Evolutionary conservation across 2,888 invertebrate genomes (phyloP).

Genomic region (Sminthurides aquaticus): DNA sequence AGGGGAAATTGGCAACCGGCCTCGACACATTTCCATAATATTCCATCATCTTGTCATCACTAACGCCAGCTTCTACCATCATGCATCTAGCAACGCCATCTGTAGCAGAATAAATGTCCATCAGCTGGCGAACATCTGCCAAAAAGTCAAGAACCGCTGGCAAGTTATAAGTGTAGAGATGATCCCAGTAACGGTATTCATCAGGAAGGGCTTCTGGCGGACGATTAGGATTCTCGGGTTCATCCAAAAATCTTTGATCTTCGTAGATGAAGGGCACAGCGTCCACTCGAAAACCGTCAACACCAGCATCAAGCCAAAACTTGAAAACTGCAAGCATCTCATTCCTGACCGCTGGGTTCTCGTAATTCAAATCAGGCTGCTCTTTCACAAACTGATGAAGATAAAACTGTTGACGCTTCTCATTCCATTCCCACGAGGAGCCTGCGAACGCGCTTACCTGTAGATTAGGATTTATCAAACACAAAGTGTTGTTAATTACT

Average conservation of each 20-base stretch:
- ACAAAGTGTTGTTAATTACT: too few species aligned
- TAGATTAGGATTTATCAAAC: too few species aligned
- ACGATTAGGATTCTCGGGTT: constrained; percentile 46
- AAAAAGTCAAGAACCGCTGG: constrained; percentile 56
- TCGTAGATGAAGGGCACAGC: constrained; percentile 56
- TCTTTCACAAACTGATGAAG: too few species aligned
- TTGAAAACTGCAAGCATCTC: constrained; percentile 60
- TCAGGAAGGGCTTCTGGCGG: too few species aligned
- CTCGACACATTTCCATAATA: constrained; percentile 45
- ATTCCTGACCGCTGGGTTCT: too few species aligned
- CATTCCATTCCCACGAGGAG: background rate
- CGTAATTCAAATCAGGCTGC: too few species aligned
- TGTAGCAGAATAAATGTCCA: constrained; percentile 54
- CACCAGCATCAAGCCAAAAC: too few species aligned
- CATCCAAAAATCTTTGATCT: constrained; percentile 47
- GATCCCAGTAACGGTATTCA: constrained; percentile 60
- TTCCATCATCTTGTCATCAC: constrained; percentile 36
- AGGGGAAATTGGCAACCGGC: too few species aligned
- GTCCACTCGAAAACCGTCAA: constrained; percentile 63
- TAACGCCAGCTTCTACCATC: constrained; percentile 44
- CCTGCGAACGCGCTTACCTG: too few species aligned
- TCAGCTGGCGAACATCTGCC: constrained; percentile 56
- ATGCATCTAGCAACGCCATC: constrained; percentile 47
- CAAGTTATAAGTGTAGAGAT: constrained; percentile 59
- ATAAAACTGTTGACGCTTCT: too few species aligned